Conservation (phyloP, 2,797 vertebrate species). For the Enteromius mattozi region DNA sequence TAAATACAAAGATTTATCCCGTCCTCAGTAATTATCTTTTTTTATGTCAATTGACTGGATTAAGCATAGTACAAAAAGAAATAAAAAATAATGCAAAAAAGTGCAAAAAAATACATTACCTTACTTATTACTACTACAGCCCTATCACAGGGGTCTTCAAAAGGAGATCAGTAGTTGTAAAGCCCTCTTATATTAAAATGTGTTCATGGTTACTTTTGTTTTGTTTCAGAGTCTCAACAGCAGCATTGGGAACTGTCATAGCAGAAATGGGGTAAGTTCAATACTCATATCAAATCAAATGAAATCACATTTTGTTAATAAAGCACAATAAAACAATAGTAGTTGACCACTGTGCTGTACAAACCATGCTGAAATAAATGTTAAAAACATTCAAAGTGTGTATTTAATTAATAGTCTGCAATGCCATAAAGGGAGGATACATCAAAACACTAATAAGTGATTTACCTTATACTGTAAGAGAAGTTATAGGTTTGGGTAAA, state of each 20-base stretch:
- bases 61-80: not conserved
- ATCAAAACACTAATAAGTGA: not conserved
- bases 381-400: not conserved
- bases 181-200: not conserved
- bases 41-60: not conserved
- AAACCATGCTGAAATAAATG: not conserved
- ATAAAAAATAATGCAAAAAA: not conserved
- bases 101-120: not conserved
- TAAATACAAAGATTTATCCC: not conserved
- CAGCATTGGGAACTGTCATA: conserved; percentile 84
- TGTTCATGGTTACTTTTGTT: conserved; percentile 33
- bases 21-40: conserved; percentile 8
- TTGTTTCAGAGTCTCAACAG: conserved; percentile 87
- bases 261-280: conserved; percentile 87
- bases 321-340: not conserved
- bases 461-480: not conserved
- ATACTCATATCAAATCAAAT: conserved; percentile 45
- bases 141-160: not conserved
- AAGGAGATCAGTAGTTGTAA: not conserved
- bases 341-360: not conserved
- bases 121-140: not conserved
- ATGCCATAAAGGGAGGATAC: not conserved
- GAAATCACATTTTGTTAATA: not conserved
- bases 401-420: not conserved
- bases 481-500: not conserved